A percentile compares a stretch with the other conserved stretches of the same genome.
These are phyloP conservation scores for Apus apus DNA, from an alignment of 2,113 vertebrate species.

Conservation along the genomic window DNA sequence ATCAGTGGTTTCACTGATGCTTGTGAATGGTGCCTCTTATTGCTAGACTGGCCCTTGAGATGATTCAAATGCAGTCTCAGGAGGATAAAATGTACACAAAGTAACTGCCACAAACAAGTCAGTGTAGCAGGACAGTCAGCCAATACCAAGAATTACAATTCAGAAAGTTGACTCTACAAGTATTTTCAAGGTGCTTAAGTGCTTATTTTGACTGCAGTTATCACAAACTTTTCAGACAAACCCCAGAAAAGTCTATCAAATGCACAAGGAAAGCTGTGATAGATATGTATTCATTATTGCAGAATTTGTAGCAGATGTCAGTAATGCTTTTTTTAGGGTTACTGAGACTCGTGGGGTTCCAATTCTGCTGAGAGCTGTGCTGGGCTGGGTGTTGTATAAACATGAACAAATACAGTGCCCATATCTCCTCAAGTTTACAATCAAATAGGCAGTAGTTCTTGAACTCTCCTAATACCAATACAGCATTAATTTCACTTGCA, in stretches of 20 bases:
- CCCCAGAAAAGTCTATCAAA: not conserved
- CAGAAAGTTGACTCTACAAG: not conserved
- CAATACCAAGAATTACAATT: not conserved
- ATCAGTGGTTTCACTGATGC: not conserved
- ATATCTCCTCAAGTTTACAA: not conserved
- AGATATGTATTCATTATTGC: not conserved
- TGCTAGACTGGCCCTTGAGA: not conserved
- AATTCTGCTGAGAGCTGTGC: not conserved
- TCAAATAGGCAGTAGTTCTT: not conserved
- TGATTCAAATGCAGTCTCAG: not conserved
- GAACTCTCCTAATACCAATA: not conserved
- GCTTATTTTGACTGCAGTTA: not conserved
- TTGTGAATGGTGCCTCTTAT: not conserved
- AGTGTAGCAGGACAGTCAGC: not conserved
- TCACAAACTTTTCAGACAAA: not conserved
- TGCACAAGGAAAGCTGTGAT: not conserved
- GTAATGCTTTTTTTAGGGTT: not conserved
- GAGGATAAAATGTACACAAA: not conserved
- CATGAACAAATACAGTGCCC: not conserved
- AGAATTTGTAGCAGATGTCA: not conserved
- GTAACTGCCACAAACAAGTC: not conserved
- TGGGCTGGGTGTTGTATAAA: not conserved
- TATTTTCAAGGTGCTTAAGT: not conserved
- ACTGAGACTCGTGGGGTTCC: not conserved
- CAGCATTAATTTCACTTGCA: slow-evolving; percentile 18